phyloP scores from a whole-genome alignment of 2,888 invertebrate species.

The Geophilus truncorum region DNA sequence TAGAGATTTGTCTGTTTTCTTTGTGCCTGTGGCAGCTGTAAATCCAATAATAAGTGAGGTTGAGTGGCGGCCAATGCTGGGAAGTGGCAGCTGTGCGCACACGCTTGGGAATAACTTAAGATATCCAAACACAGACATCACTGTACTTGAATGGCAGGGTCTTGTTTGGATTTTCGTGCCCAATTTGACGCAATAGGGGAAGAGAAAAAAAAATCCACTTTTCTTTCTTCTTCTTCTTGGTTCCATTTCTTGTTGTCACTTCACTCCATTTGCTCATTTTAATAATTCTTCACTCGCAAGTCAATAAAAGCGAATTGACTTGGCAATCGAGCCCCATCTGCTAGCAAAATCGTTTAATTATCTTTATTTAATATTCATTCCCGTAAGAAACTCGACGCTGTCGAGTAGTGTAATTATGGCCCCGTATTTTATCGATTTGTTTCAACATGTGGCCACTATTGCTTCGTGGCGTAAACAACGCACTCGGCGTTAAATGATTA shows the following conservation, averaged over 20 bases:
- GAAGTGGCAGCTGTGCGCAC: conserved; percentile 25
- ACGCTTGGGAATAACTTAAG: conserved; percentile 2
- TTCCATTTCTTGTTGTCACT: background rate
- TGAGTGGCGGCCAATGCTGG: conserved; percentile 17
- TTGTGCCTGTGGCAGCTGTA: background rate
- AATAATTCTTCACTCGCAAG: background rate
- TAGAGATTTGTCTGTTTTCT: background rate
- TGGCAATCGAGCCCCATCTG: background rate
- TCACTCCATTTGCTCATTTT: background rate
- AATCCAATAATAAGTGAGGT: conserved; percentile 24
- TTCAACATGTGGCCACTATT: conserved; percentile 23
- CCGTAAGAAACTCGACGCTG: background rate
- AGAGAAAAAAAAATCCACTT: background rate
- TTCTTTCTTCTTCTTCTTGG: background rate
- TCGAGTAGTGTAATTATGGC: background rate
- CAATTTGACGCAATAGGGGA: background rate
- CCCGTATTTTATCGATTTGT: conserved; percentile 19
- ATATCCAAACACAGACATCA: conserved; percentile 1
- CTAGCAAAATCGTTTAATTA: conserved; percentile 14
- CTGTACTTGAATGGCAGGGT: background rate
- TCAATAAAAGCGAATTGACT: background rate
- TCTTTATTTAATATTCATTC: conserved; percentile 17
- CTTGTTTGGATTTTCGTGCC: background rate
- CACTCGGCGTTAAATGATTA: background rate
- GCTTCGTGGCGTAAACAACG: conserved; percentile 4